These are phyloP conservation scores for Tolmerus cingulatus DNA, from an alignment of 2,888 invertebrate genomes.

Conservation along the genomic window DNA sequence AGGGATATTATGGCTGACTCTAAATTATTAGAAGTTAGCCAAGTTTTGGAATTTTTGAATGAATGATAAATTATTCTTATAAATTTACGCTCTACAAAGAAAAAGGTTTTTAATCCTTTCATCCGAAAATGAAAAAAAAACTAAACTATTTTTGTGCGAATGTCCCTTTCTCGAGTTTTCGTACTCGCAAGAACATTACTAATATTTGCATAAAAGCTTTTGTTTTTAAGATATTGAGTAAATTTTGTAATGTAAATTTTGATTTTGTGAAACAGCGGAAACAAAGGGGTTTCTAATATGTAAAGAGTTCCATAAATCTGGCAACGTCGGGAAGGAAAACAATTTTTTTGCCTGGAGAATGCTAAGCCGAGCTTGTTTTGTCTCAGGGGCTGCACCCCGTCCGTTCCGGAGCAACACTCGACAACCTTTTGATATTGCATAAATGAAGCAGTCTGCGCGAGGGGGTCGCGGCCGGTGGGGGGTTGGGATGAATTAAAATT, in stretches of 20 bases:
- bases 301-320: background rate
- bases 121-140: too few species aligned
- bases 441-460: background rate
- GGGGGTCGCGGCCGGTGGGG: background rate
- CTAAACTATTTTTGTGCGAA: too few species aligned
- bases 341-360: background rate
- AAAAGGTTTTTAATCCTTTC: too few species aligned
- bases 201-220: too few species aligned
- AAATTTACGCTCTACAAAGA: too few species aligned
- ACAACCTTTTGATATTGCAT: background rate
- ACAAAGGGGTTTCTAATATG: background rate
- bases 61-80: too few species aligned
- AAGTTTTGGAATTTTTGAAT: too few species aligned
- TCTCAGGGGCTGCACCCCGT: background rate
- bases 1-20: too few species aligned
- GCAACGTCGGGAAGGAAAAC: background rate
- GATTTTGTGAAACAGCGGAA: background rate
- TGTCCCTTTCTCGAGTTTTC: too few species aligned
- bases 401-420: background rate
- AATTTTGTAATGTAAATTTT: background rate
- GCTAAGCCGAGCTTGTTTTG: background rate
- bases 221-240: too few species aligned
- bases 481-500: conserved; percentile 22
- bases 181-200: too few species aligned
- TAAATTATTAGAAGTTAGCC: too few species aligned